These are phyloP conservation scores for Siniperca chuatsi DNA, from an alignment of 2,113 vertebrate genomes.

Conservation along the genomic window DNA sequence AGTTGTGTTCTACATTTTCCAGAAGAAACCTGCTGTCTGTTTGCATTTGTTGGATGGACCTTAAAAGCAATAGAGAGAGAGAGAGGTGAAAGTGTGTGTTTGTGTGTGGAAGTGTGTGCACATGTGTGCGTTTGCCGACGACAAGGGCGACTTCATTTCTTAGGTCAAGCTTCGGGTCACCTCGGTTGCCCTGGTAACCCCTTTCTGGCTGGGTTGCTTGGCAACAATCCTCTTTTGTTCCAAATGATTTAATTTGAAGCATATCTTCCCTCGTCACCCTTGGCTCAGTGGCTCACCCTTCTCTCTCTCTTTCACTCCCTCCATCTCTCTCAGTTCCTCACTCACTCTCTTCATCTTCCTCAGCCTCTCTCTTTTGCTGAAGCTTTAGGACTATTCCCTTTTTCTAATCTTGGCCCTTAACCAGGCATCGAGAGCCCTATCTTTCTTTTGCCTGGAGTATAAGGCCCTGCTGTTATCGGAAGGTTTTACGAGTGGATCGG, in stretches of 20 bases:
- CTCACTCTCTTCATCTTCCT: constrained; percentile 6
- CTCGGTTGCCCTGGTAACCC: constrained; percentile 81
- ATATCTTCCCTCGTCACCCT: constrained; percentile 72
- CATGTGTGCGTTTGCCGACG: not conserved
- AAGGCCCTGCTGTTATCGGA: constrained; percentile 47
- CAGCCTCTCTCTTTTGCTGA: constrained; percentile 19
- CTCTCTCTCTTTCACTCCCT: constrained; percentile 10
- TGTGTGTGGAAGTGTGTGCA: not conserved
- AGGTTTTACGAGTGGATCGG: constrained; percentile 40
- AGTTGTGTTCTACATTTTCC: constrained; percentile 17
- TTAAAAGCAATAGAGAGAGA: constrained; percentile 18
- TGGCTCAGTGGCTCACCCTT: constrained; percentile 52
- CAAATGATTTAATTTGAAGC: constrained; percentile 85
- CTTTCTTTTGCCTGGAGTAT: constrained; percentile 47
- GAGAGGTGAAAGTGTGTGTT: not conserved
- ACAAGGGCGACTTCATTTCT: constrained; percentile 75
- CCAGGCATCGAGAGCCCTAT: constrained; percentile 28
- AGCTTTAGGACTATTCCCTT: constrained; percentile 29
- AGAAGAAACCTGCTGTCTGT: constrained; percentile 42
- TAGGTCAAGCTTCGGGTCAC: constrained; percentile 84
- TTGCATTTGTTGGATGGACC: constrained; percentile 18
- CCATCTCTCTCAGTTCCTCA: constrained; percentile 4
- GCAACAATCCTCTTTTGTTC: constrained; percentile 84
- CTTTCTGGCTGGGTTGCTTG: constrained; percentile 80
- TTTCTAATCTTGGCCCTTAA: constrained; percentile 48